Evolutionary conservation across 2,113 vertebrate species (phyloP).

Genomic region (Hippocampus comes): DNA sequence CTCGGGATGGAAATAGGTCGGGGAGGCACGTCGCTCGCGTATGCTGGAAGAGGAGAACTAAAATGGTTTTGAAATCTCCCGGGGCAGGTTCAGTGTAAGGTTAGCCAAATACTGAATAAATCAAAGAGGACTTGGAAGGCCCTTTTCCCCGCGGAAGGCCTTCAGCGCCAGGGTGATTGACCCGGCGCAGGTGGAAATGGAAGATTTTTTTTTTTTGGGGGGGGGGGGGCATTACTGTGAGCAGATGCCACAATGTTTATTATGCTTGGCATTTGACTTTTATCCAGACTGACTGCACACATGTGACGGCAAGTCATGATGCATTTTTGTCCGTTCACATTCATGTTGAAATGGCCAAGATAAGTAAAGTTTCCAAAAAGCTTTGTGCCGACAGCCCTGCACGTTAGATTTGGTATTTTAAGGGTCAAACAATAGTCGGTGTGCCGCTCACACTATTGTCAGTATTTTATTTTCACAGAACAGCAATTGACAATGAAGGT

Average conservation of each 20-base stretch:
- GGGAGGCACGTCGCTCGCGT: slow-evolving; percentile 55
- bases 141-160: slow-evolving; percentile 41
- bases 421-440: not conserved
- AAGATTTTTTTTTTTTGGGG: slow-evolving; percentile 2
- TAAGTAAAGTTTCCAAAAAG: no score
- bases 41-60: slow-evolving; percentile 57
- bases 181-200: slow-evolving; percentile 77
- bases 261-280: slow-evolving; percentile 17
- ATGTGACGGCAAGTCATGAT: not conserved
- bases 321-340: not conserved
- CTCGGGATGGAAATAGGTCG: slow-evolving; percentile 59
- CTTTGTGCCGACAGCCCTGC: no score
- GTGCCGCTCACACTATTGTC: not conserved
- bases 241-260: slow-evolving; percentile 42
- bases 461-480: no score
- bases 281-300: slow-evolving; percentile 2
- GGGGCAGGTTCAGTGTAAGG: slow-evolving; percentile 92
- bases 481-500: no score
- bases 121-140: slow-evolving; percentile 71
- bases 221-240: slow-evolving; percentile 32
- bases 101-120: slow-evolving; percentile 98
- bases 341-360: not conserved
- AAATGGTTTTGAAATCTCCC: slow-evolving; percentile 75
- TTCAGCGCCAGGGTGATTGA: slow-evolving; percentile 74
- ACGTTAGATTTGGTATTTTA: no score